A percentile compares a stretch with the other conserved stretches of the same genome.
These are phyloP conservation scores for Pseudonaja textilis DNA, from an alignment of 2,113 vertebrate species.

Conservation along the genomic window DNA sequence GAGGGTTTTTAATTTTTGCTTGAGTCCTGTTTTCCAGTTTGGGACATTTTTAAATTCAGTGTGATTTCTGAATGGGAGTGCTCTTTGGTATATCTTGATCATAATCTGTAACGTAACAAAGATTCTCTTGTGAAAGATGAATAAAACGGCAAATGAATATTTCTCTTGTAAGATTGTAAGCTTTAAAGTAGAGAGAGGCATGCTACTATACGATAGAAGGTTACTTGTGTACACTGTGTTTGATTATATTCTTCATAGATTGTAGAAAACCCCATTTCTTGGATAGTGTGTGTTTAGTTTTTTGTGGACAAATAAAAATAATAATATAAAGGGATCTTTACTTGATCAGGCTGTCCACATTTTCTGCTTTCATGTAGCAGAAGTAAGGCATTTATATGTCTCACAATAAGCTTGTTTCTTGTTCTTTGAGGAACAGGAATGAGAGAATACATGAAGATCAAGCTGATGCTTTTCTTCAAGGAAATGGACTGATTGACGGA, in stretches of 20 bases:
- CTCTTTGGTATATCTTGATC: not conserved
- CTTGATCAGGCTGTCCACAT: slow-evolving; percentile 29
- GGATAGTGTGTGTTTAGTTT: slow-evolving; percentile 31
- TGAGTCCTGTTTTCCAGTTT: not conserved
- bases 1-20: not conserved
- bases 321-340: not conserved
- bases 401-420: not conserved
- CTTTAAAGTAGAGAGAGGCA: slow-evolving; percentile 1
- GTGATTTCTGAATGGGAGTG: not conserved
- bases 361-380: slow-evolving; percentile 1
- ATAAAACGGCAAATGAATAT: slow-evolving; percentile 51
- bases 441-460: slow-evolving; percentile 5
- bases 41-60: not conserved
- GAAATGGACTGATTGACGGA: slow-evolving; percentile 15
- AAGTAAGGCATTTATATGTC: slow-evolving; percentile 14
- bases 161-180: slow-evolving; percentile 47
- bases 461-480: not conserved
- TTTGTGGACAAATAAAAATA: slow-evolving; percentile 7
- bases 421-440: slow-evolving; percentile 9
- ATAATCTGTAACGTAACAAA: not conserved
- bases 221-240: slow-evolving; percentile 45
- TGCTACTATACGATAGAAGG: slow-evolving; percentile 51
- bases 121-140: not conserved
- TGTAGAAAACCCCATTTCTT: slow-evolving; percentile 31
- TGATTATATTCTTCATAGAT: slow-evolving; percentile 39